Conservation (phyloP, 2,113 vertebrate species). For the Sardina pilchardus region DNA sequence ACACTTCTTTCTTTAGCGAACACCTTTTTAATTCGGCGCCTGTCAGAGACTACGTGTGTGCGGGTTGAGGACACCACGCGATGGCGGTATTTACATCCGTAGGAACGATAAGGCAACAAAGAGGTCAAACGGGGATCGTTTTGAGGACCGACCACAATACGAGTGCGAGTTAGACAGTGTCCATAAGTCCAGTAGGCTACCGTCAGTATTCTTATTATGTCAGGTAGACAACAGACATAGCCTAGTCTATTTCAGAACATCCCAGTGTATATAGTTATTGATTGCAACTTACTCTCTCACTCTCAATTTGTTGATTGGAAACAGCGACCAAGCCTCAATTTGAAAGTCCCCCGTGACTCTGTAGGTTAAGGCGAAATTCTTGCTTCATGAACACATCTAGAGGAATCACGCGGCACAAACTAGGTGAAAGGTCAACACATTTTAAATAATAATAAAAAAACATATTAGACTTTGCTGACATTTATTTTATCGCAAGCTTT, state of each 20-base stretch:
- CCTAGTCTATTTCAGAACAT: not conserved
- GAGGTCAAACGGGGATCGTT: not conserved
- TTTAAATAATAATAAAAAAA: constrained; percentile 11
- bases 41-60: not conserved
- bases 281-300: not conserved
- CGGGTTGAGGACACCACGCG: constrained; percentile 28
- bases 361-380: constrained; percentile 76
- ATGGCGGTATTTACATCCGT: constrained; percentile 45
- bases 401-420: constrained; percentile 24
- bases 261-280: not conserved
- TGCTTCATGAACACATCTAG: constrained; percentile 67
- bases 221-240: not conserved
- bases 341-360: constrained; percentile 78
- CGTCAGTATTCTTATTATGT: not conserved
- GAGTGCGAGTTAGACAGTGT: not conserved
- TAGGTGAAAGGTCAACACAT: constrained; percentile 74
- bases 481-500: not conserved
- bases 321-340: constrained; percentile 68
- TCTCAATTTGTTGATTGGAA: constrained; percentile 5
- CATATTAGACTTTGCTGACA: not conserved
- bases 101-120: not conserved
- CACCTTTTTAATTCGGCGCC: not conserved
- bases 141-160: not conserved
- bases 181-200: not conserved
- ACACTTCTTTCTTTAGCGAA: not conserved